Base-by-base conservation (phyloP, 2,797 vertebrate species). In the Mico argentatus region DNA sequence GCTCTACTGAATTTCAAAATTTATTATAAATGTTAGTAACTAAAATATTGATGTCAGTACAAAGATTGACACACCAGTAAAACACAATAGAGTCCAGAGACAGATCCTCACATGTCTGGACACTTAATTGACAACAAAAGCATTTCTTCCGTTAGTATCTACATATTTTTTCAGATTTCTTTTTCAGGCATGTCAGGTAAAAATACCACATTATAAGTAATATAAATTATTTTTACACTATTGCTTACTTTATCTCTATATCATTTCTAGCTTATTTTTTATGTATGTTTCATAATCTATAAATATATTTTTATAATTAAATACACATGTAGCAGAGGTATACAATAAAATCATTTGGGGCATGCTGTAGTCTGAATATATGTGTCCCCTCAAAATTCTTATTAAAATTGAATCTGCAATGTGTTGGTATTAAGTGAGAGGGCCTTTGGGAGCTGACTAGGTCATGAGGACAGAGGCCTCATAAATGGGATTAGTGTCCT, bases 231-330 rank as follows among this genome's bases (percentile, higher is more conserved):
- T 88, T 88, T 86, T 90, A 93, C 1, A 88, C 10, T 75, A 76
- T 36, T 91, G n/a, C 5, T 92, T 93, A 91, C 27, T 77, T 88
- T 55, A 81, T 26, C 27, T 77, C 84, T 55, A 76, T 26, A 59
- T 44, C 55, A 96, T 93, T 92, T 93, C 76, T 64, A 86, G 88
- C 81, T 84, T 79, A 33, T 27, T 91, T 91, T 46, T 82, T 44
- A 70, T 39, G 33, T 70, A 9, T 87, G 26, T 50, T 80, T 94
- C 88, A 77, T 55, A 77, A 50, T 83, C 33, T 22, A 26, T 72
- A 70, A 83, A 73, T n/a, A 64, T 7, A 86, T 59, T 73, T 79
- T 93, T 73, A 94, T 77, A 94, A 89, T 76, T 94, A 92, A 91
- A 92, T 57, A 82, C 67, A 1, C 15, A 94, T 17, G 6, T 61